These are phyloP conservation scores for Goniozus legneri DNA, from an alignment of 1,140 invertebrate species.

Conservation along the genomic window DNA sequence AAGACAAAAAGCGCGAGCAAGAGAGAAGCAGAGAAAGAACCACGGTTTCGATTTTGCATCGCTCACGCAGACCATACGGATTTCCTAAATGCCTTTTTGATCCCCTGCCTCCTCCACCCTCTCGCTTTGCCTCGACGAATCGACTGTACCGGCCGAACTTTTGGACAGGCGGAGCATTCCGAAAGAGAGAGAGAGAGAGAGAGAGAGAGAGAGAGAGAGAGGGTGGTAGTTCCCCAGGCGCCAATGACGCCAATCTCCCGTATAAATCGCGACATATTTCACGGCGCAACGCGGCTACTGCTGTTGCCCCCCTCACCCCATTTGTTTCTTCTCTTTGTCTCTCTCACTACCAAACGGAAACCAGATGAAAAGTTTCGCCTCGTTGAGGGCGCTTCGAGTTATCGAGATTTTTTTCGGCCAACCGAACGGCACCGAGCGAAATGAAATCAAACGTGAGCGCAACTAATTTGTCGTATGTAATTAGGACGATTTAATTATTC, in stretches of 20 bases:
- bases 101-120: constrained; percentile 21
- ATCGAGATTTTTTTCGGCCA: too few relatives aligned
- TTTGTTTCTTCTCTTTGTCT: too few relatives aligned
- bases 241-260: constrained; percentile 53
- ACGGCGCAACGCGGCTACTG: constrained; percentile 29
- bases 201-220: constrained; percentile 6
- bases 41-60: constrained; percentile 42
- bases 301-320: too few relatives aligned
- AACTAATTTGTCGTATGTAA: too few relatives aligned
- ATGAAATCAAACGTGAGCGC: too few relatives aligned
- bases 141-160: too few relatives aligned
- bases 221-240: constrained; percentile 40
- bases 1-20: background rate
- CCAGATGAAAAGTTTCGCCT: too few relatives aligned
- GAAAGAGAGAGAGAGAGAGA: constrained; percentile 10
- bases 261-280: constrained; percentile 56
- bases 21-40: constrained; percentile 7
- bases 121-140: constrained; percentile 16
- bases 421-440: too few relatives aligned
- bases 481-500: too few relatives aligned
- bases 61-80: constrained; percentile 35
- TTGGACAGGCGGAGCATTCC: too few relatives aligned
- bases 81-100: constrained; percentile 52
- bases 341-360: too few relatives aligned
- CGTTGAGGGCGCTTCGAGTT: too few relatives aligned